A percentile compares a stretch with the other conserved stretches of the same genome.
Evolutionary conservation across 2,797 vertebrate genomes (phyloP).

Genomic region (Lepilemur ruficaudatus): DNA sequence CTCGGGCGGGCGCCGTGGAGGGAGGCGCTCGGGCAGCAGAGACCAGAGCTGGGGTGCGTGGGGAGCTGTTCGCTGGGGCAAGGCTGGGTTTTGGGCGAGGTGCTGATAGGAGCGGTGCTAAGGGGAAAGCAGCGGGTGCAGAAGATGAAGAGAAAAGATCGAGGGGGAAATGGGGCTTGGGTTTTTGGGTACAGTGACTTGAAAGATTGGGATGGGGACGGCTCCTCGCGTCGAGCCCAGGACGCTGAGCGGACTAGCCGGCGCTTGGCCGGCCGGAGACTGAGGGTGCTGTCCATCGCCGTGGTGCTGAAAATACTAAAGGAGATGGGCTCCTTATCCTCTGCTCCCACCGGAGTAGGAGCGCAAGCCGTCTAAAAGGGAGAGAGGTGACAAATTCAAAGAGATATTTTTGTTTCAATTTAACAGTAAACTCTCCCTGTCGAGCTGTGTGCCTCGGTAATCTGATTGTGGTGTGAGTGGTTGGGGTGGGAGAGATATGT

Average conservation of each 20-base stretch:
- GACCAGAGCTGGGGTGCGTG: conserved; percentile 72
- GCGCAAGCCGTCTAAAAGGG: conserved; percentile 69
- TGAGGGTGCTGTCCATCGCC: conserved; percentile 82
- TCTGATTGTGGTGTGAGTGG: conserved; percentile 59
- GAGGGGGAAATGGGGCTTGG: not conserved
- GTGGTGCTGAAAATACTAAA: conserved; percentile 77
- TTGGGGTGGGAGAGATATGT: conserved; percentile 30
- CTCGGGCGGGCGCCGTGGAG: conserved; percentile 64
- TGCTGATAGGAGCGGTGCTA: conserved; percentile 26
- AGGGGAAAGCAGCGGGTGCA: conserved; percentile 19
- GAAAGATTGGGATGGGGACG: conserved; percentile 52
- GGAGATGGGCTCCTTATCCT: not conserved
- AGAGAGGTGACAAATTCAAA: conserved; percentile 59
- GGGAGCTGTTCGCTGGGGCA: conserved; percentile 69
- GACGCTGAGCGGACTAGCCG: conserved; percentile 58
- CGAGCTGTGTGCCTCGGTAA: conserved; percentile 58
- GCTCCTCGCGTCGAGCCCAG: conserved; percentile 38
- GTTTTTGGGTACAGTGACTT: conserved; percentile 47
- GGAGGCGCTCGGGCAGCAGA: conserved; percentile 77
- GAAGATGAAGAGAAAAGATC: conserved; percentile 31
- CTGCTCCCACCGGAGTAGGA: conserved; percentile 50
- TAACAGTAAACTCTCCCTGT: conserved; percentile 70
- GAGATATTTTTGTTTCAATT: conserved; percentile 71
- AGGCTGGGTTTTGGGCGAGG: conserved; percentile 58
- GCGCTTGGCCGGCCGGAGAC: conserved; percentile 11